phyloP scores from a whole-genome alignment of 2,888 invertebrate species.

The Eupithecia insigniata region DNA sequence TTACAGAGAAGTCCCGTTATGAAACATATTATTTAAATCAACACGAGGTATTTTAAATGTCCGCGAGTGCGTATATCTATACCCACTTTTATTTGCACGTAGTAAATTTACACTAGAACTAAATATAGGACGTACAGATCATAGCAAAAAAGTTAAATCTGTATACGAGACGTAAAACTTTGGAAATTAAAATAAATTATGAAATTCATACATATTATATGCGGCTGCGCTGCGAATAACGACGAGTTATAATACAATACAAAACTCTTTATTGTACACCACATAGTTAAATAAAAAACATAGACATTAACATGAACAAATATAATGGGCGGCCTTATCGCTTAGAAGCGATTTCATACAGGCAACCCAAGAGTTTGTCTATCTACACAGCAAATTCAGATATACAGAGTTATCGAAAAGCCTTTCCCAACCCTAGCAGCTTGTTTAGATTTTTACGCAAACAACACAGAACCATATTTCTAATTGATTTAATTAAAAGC shows the following conservation, averaged over 20 bases:
- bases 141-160: not conserved
- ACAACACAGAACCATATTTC: constrained; percentile 74
- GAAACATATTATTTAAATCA: not conserved
- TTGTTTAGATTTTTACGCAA: constrained; percentile 83
- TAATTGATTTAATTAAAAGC: constrained; percentile 83
- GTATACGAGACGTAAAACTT: too few relatives aligned
- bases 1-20: not conserved
- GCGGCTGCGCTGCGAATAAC: not conserved
- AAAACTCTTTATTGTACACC: too few relatives aligned
- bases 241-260: too few relatives aligned
- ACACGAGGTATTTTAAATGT: not conserved
- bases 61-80: not conserved
- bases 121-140: not conserved
- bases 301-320: too few relatives aligned
- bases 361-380: not conserved
- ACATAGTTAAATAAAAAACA: too few relatives aligned
- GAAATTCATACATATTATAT: too few relatives aligned
- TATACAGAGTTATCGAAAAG: constrained; percentile 10
- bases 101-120: not conserved
- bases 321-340: too few relatives aligned
- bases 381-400: not conserved
- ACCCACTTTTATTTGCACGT: too few relatives aligned
- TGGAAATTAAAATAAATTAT: too few relatives aligned
- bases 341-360: too few relatives aligned
- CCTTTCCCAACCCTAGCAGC: constrained; percentile 52